Evolutionary conservation across 2,113 vertebrate genomes (phyloP).

Genomic region (Pedetes capensis): DNA sequence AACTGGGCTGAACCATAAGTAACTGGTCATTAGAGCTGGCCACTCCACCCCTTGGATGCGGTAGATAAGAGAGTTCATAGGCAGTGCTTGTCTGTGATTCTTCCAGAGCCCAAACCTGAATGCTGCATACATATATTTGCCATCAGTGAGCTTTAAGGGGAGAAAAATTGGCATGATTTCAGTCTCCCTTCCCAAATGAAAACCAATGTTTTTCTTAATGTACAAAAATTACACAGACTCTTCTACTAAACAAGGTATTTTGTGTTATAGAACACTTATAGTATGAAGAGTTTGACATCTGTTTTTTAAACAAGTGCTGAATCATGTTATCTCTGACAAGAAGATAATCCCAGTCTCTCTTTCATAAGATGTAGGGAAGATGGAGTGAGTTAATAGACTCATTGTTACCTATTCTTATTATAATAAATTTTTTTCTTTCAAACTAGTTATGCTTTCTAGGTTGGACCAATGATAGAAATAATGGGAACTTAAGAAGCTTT

Average conservation of each 20-base stretch:
- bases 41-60: neutral
- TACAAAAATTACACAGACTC: neutral
- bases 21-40: neutral
- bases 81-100: neutral
- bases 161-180: neutral
- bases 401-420: neutral
- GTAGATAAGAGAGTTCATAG: neutral
- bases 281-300: neutral
- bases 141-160: neutral
- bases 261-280: neutral
- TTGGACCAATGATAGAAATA: neutral
- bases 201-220: neutral
- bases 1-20: neutral
- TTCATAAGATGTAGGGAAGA: neutral
- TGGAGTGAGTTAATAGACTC: neutral
- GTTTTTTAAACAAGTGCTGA: conserved; percentile 12
- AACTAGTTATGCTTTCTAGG: neutral
- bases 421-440: neutral
- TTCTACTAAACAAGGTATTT: neutral
- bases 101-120: neutral
- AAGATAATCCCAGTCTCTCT: neutral
- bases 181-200: neutral
- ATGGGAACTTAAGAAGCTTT: neutral
- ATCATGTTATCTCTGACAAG: neutral
- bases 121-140: neutral